Evolutionary conservation across 1,140 invertebrate genomes (phyloP).

Genomic region (Drosophila guanche): DNA sequence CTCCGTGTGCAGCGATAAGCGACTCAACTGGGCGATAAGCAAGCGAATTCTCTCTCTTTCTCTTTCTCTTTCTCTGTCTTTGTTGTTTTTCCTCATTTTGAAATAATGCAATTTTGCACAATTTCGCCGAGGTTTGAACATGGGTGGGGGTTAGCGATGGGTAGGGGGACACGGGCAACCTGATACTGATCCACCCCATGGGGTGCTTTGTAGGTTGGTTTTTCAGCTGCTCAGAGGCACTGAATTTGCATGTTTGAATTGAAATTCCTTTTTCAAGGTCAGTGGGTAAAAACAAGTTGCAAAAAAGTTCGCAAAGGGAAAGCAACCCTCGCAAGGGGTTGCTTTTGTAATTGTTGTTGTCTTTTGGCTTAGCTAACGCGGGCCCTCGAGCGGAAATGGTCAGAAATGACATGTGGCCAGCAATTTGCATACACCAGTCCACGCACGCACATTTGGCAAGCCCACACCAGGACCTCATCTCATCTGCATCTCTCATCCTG

Average conservation of each 20-base stretch:
- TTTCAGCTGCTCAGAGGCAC: conserved; percentile 58
- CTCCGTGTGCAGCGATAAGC: conserved; percentile 59
- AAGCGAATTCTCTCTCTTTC: conserved; percentile 15
- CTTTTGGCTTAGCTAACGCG: conserved; percentile 34
- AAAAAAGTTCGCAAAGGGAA: conserved; percentile 45
- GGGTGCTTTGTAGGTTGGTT: conserved; percentile 27
- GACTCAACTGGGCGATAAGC: conserved; percentile 39
- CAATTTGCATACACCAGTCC: conserved; percentile 68
- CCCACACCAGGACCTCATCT: conserved; percentile 10
- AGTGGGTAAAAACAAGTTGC: conserved; percentile 82
- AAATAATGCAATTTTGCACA: conserved; percentile 50
- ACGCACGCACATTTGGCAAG: conserved; percentile 59
- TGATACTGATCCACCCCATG: conserved; percentile 57
- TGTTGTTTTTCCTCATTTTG: conserved; percentile 18
- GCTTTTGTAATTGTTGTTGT: conserved; percentile 56
- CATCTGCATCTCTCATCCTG: conserved; percentile 31
- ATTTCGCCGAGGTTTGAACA: conserved; percentile 35
- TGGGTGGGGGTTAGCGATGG: conserved; percentile 17
- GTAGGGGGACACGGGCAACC: conserved; percentile 35
- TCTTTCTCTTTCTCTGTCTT: conserved; percentile 17
- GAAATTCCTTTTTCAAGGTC: conserved; percentile 79
- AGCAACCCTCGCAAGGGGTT: conserved; percentile 64
- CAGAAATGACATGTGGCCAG: conserved; percentile 77
- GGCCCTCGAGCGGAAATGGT: conserved; percentile 66
- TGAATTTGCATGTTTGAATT: conserved; percentile 58